phyloP scores from a whole-genome alignment of 2,113 vertebrate genomes.

The Paramisgurnus dabryanus region DNA sequence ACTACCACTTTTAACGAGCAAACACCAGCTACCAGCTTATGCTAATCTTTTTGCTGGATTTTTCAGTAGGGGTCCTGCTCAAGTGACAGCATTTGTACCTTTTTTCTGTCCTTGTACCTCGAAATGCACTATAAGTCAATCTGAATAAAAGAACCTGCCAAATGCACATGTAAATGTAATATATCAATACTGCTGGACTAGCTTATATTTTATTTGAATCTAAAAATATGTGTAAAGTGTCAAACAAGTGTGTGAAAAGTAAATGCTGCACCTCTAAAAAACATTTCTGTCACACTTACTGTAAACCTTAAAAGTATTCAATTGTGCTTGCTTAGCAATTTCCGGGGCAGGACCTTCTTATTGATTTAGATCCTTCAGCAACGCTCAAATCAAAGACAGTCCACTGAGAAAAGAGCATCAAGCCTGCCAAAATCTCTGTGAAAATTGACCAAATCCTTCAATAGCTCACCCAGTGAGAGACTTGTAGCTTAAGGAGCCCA shows the following conservation, averaged over 20 bases:
- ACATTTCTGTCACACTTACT: background rate
- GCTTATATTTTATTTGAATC: too few relatives aligned
- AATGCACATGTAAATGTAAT: too few relatives aligned
- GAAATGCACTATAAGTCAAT: too few relatives aligned
- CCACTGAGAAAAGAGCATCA: background rate
- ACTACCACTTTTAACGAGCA: too few relatives aligned
- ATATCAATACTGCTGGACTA: too few relatives aligned
- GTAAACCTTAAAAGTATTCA: background rate
- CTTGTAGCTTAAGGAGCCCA: background rate
- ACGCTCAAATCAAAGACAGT: background rate
- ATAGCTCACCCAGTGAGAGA: constrained; percentile 23
- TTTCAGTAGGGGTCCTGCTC: too few relatives aligned
- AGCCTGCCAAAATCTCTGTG: background rate
- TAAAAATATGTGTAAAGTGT: too few relatives aligned
- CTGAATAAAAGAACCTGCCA: too few relatives aligned
- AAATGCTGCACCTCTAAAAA: background rate
- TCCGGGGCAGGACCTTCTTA: background rate
- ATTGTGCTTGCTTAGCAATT: background rate
- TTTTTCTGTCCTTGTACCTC: too few relatives aligned
- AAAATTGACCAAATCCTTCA: constrained; percentile 28
- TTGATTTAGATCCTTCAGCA: background rate
- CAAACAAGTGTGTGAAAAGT: background rate
- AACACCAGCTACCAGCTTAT: too few relatives aligned
- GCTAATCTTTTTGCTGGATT: too few relatives aligned
- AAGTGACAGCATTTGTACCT: too few relatives aligned